Evolutionary conservation across 2,797 vertebrate genomes (phyloP).

Genomic region (Urosaurus nigricauda): DNA sequence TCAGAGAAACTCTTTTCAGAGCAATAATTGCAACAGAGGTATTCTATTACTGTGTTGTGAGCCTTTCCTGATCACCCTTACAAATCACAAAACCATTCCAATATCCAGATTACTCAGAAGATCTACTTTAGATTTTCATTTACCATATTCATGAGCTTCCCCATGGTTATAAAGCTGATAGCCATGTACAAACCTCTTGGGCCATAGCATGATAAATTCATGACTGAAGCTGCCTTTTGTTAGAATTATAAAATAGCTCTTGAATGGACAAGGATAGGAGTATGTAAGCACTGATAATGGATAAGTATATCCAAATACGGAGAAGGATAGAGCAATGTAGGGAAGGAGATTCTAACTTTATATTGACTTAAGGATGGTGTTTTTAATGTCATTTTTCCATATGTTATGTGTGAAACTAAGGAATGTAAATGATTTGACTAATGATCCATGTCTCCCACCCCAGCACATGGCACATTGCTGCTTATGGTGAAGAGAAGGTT

Average conservation of each 20-base stretch:
- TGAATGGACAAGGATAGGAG: rapidly evolving
- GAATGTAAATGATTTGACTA: background rate
- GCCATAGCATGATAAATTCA: background rate
- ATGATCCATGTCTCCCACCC: background rate
- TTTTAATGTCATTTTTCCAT: background rate
- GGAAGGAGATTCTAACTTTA: background rate
- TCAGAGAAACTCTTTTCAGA: background rate
- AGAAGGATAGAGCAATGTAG: too few species aligned
- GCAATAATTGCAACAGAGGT: background rate
- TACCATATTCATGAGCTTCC: background rate
- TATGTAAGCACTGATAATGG: background rate
- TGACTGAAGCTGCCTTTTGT: conserved; percentile 20
- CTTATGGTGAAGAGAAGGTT: background rate
- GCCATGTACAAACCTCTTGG: background rate
- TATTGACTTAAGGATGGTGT: background rate
- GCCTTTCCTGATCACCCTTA: background rate
- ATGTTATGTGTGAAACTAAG: background rate
- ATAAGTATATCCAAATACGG: background rate
- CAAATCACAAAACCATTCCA: conserved; percentile 34
- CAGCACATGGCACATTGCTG: background rate
- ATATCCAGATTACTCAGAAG: conserved; percentile 28
- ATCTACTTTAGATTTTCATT: background rate
- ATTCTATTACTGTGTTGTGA: background rate
- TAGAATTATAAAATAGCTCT: conserved; percentile 31
- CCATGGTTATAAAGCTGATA: background rate